These are phyloP conservation scores for Trichonephila clavipes DNA, from an alignment of 1,140 invertebrate species.

Conservation along the genomic window DNA sequence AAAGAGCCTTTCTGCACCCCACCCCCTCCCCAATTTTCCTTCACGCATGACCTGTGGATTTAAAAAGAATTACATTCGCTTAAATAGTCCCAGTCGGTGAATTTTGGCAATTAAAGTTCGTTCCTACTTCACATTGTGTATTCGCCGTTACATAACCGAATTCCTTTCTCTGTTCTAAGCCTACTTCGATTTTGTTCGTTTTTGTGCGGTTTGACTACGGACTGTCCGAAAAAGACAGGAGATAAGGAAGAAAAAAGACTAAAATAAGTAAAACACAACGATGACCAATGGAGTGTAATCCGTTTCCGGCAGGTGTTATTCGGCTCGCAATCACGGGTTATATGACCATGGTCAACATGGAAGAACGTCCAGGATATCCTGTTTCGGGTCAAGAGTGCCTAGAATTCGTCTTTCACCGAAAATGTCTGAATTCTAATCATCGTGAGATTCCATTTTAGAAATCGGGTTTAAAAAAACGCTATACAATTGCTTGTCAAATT, in stretches of 20 bases:
- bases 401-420: not conserved
- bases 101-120: slow-evolving; percentile 48
- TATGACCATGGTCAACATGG: not conserved
- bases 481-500: too few species aligned
- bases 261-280: not conserved
- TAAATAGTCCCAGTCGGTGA: not conserved
- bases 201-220: not conserved
- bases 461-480: not conserved
- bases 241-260: not conserved
- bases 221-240: not conserved
- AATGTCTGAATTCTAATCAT: not conserved
- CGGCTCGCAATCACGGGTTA: not conserved
- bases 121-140: slow-evolving; percentile 1
- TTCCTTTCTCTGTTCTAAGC: not conserved
- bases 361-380: not conserved
- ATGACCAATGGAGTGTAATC: not conserved
- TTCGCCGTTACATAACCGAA: not conserved
- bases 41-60: slow-evolving; percentile 32
- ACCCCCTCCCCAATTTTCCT: not conserved
- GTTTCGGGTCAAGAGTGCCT: not conserved
- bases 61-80: slow-evolving; percentile 39
- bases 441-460: not conserved
- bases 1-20: not conserved
- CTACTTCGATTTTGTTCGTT: not conserved
- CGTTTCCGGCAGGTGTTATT: not conserved